Percentiles rank a stretch among this genome's conserved stretches.
Conservation (phyloP, 2,113 vertebrate species). For the Toxostoma redivivum region DNA sequence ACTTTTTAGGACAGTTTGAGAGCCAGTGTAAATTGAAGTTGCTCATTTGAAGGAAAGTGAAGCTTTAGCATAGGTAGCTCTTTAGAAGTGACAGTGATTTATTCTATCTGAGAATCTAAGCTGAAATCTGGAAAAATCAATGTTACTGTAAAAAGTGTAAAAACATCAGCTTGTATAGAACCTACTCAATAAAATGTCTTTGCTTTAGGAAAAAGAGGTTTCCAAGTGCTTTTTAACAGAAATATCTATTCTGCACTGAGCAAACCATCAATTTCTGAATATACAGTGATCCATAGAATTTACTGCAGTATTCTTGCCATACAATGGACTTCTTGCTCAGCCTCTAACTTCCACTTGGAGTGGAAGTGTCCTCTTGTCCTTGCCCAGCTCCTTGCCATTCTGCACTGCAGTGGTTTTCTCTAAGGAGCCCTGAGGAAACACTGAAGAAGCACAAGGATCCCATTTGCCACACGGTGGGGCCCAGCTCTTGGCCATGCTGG, state of each 20-base stretch:
- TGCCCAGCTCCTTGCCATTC: neutral
- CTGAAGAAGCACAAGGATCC: fast-evolving
- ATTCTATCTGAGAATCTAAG: neutral
- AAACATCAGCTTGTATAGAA: neutral
- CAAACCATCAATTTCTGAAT: neutral
- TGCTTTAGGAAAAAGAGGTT: neutral
- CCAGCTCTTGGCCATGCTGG: neutral
- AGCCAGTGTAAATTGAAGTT: neutral
- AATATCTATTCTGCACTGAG: neutral
- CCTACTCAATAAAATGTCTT: neutral
- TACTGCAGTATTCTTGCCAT: neutral
- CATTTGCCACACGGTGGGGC: neutral
- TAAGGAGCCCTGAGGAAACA: neutral
- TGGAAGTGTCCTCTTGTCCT: neutral
- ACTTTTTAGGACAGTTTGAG: neutral
- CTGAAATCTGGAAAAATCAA: neutral
- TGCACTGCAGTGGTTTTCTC: neutral
- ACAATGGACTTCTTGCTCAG: neutral
- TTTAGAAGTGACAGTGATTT: neutral
- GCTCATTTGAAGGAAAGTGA: neutral
- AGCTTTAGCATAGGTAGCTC: neutral
- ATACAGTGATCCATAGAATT: neutral
- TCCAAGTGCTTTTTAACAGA: neutral
- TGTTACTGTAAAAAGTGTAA: neutral
- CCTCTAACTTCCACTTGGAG: neutral